Evolutionary conservation across 2,797 vertebrate species (phyloP), one percentile per base, ranked within the genome.

Genomic region (Myripristis jacobus): DNA sequence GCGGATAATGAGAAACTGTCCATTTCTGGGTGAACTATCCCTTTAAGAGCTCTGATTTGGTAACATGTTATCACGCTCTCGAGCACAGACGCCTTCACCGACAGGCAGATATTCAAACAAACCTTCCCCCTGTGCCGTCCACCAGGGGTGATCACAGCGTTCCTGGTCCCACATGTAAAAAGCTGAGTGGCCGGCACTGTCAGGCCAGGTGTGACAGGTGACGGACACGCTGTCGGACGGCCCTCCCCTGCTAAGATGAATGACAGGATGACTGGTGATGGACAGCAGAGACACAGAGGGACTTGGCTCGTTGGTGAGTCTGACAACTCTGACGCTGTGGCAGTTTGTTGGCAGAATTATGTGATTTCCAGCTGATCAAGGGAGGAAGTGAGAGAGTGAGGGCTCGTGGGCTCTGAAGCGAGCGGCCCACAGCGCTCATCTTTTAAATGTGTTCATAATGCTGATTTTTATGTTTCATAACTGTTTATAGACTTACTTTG

Each of bases 131-230:
- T 38, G 36, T 13, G 11, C 12, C 36, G 36, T 38, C 13, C 36
- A 38, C 36, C 36, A 38, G 10, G 2, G 36, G 36, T 13, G 36
- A 13, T 10, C 13, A 12, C 36, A 13, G 36, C 10, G 2, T 27
- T 27, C 24, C 41, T 18, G 50, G 4, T 11, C 34, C 16, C 7
- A 43, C 54, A 19, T 41, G 7, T 5, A 54, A 44, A 19, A 38
- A 53, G 67, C 57, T 46, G 57, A 52, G 47, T 54, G 36, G 13
- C 19, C 58, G 47, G 22, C 11, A 22, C 36, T 61, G 48, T 38
- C 57, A 34, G 41, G 12, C 27, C 38, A 47, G 63, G 63, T 66
- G 29, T 27, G 57, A 70, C 58, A 62, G 58, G 21, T 46, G 58
- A 62, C 12, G 31, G 57, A 31, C 51, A 15, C 3, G 38, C 27